phyloP scores from a whole-genome alignment of 1,140 invertebrate genomes.

The Rhyacophila brunnea region DNA sequence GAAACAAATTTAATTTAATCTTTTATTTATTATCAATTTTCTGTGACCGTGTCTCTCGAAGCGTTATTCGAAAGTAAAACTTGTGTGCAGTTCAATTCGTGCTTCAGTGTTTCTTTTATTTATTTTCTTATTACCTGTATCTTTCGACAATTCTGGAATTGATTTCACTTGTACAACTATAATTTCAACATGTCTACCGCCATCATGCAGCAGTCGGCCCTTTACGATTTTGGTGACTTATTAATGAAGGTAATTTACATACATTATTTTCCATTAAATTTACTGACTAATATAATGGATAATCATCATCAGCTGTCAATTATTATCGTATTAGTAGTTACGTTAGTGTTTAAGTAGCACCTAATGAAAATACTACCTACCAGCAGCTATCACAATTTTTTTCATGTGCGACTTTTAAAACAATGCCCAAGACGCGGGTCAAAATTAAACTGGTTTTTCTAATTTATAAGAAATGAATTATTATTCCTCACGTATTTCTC shows the following conservation, averaged over 20 bases:
- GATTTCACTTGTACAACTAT: neutral
- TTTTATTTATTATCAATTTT: slow-evolving; percentile 7
- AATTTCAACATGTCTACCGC: slow-evolving; percentile 51
- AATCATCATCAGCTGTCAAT: no score
- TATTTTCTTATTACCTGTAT: slow-evolving; percentile 8
- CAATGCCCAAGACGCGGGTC: no score
- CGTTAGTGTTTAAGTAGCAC: no score
- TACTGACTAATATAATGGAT: no score
- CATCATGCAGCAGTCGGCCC: slow-evolving; percentile 56
- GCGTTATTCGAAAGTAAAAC: slow-evolving; percentile 3
- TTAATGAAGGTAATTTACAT: slow-evolving; percentile 52
- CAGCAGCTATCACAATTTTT: no score
- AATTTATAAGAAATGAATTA: no score
- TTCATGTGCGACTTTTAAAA: no score
- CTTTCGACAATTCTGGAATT: slow-evolving; percentile 19
- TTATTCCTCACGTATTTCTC: no score
- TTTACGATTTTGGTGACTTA: slow-evolving; percentile 55
- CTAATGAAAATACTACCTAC: no score
- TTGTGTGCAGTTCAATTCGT: slow-evolving; percentile 21
- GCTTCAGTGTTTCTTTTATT: slow-evolving; percentile 22
- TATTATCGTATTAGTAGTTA: no score
- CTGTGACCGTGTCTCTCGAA: slow-evolving; percentile 10
- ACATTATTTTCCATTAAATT: slow-evolving; percentile 7
- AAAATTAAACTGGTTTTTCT: no score
- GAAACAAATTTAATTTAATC: slow-evolving; percentile 9